Conservation (phyloP, 2,888 invertebrate species). For the Xylota segnis region DNA sequence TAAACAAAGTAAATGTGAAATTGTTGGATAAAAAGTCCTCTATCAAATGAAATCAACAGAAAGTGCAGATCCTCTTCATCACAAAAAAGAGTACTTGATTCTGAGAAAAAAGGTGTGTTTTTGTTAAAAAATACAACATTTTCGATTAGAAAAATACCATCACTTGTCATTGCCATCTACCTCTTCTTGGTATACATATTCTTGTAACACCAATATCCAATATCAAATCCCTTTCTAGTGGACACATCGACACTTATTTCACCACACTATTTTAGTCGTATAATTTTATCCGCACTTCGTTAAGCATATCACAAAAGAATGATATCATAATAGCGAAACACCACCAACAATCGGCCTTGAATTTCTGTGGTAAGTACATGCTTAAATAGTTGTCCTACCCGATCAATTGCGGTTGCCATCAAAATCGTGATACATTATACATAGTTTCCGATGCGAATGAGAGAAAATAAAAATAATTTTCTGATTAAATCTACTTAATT, state of each 20-base stretch:
- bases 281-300: slow-evolving; percentile 25
- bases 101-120: no score
- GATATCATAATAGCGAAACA: slow-evolving; percentile 21
- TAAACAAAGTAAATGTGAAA: no score
- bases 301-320: slow-evolving; percentile 20
- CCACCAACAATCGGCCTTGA: slow-evolving; percentile 29
- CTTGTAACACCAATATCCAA: no score
- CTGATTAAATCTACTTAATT: slow-evolving; percentile 23
- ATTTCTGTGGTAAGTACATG: slow-evolving; percentile 24
- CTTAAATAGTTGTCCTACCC: slow-evolving; percentile 13
- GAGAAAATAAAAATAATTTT: neutral
- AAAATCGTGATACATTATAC: neutral
- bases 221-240: neutral
- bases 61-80: no score
- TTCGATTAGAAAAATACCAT: no score
- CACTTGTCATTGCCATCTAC: no score
- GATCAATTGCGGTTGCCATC: slow-evolving; percentile 31
- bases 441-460: neutral
- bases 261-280: neutral
- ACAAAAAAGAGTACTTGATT: no score
- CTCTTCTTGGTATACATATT: no score
- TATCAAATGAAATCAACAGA: no score
- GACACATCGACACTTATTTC: slow-evolving; percentile 1
- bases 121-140: no score
- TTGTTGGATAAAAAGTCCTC: no score